Evolutionary conservation across 1,140 invertebrate genomes (phyloP), one percentile per base, ranked within the genome.

Genomic region (Trichonephila clavipes): DNA sequence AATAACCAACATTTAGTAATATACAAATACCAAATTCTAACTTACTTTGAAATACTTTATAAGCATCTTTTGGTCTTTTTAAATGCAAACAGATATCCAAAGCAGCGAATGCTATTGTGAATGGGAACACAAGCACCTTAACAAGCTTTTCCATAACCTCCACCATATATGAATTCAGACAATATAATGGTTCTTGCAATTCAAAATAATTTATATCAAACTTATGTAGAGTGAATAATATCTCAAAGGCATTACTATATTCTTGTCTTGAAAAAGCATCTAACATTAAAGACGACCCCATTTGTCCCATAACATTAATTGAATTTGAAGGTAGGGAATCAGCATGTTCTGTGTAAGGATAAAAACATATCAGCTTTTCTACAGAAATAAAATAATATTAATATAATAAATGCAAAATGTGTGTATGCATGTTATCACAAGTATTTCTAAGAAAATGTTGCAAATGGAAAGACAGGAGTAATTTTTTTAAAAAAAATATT

Each of bases 31-130:
- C 14, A 12, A 69, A 24, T 69, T 69, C 14, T 24, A 58, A 62
- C 59, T 62, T 34, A 87, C 85, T 87, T 61, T 62, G 21, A 64
- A 64, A 61, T 2, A 87, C 28, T 28, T 62, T 10, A 62, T 61
- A 87, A 24, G 85, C 85, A 64, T 87, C 85, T 87, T 34, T 62
- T 28, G 24, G 14, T 62, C 85, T 87, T 40, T 61, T 28, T n/a
- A 61, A 87, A 40, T 87, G 85, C 6, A 87, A 19, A 40, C 85
- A 87, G 7, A 87, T 87, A 62, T 87, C 85, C 58, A 87, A 19
- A 8, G 85, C 85, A 64, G 14, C 19, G 28, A 64, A 87, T 28
- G 85, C 85, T 18, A 61, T 59, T 8, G 59, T 87, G 18, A 61
- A 61, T 62, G 85, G 85, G 18, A 87, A 87, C 6, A 87, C 16